These are phyloP conservation scores for Torymus auratus DNA, from an alignment of 2,888 invertebrate species.

Conservation along the genomic window DNA sequence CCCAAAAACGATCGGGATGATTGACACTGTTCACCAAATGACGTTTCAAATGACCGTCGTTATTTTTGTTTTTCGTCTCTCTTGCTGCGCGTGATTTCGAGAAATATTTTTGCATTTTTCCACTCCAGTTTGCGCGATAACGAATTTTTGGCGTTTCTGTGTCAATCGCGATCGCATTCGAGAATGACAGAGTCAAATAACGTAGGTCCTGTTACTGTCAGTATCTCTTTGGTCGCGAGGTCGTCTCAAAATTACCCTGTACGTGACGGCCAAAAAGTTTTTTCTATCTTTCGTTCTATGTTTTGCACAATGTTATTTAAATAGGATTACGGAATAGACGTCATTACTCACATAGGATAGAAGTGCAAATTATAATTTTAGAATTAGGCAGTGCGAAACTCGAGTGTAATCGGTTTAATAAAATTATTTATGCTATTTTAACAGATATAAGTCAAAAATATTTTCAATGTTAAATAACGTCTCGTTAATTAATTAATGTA, in stretches of 20 bases:
- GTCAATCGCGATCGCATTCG: constrained; percentile 63
- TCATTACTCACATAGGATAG: background rate
- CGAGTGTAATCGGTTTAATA: too few species aligned
- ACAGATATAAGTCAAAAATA: too few species aligned
- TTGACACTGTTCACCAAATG: constrained; percentile 27
- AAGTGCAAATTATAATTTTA: constrained; percentile 24
- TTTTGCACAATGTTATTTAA: background rate
- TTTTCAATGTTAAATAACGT: too few species aligned
- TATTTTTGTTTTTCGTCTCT: background rate
- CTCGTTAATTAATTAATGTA: too few species aligned
- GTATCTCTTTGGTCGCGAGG: constrained; percentile 49
- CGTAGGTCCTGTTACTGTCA: constrained; percentile 56
- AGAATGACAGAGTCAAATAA: constrained; percentile 58
- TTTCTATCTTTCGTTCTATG: background rate
- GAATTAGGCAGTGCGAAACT: constrained; percentile 7
- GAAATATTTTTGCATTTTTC: constrained; percentile 2
- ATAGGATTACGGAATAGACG: too few species aligned
- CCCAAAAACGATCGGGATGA: constrained; percentile 38
- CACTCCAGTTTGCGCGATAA: constrained; percentile 6
- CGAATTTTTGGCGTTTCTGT: constrained; percentile 11
- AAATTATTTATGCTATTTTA: too few species aligned
- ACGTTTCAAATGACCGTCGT: background rate
- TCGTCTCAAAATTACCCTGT: constrained; percentile 24
- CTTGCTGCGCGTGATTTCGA: background rate
- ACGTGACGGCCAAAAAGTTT: constrained; percentile 16